A percentile compares a stretch with the other conserved stretches of the same genome.
phyloP scores from a whole-genome alignment of 1,140 invertebrate genomes.

The Harlomillsia oculata region DNA sequence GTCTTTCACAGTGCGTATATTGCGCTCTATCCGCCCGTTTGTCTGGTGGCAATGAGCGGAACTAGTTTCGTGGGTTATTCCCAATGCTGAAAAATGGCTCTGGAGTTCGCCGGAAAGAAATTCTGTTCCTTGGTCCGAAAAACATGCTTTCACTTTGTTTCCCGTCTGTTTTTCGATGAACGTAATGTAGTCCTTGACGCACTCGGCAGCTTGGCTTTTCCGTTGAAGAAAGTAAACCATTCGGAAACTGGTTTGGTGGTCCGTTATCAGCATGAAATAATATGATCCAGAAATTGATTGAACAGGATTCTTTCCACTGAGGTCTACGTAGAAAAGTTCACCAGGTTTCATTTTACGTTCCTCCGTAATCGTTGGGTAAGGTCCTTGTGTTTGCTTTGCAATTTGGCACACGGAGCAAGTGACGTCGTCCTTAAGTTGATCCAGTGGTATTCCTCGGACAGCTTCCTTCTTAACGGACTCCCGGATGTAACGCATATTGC shows the following conservation, averaged over 20 bases:
- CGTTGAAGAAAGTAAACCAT: constrained; percentile 40
- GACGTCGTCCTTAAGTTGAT: not conserved
- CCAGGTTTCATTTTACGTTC: not conserved
- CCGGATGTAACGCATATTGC: constrained; percentile 18
- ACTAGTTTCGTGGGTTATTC: not conserved
- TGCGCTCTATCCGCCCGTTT: not conserved
- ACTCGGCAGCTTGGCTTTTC: constrained; percentile 40
- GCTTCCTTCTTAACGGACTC: constrained; percentile 10
- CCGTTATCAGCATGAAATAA: constrained; percentile 41
- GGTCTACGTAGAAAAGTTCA: constrained; percentile 36
- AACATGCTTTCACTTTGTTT: not conserved
- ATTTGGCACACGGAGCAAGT: not conserved
- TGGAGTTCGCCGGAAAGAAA: constrained; percentile 17
- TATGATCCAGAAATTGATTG: constrained; percentile 37
- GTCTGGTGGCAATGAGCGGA: not conserved
- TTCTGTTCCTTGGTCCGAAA: constrained; percentile 25
- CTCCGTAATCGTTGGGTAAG: not conserved
- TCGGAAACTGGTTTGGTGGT: constrained; percentile 40
- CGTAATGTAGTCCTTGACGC: constrained; percentile 38
- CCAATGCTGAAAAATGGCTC: not conserved
- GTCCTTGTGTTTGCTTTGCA: not conserved
- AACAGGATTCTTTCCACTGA: constrained; percentile 42
- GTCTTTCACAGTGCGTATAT: not conserved
- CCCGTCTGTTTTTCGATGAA: constrained; percentile 13
- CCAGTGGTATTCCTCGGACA: not conserved